Evolutionary conservation across 2,797 vertebrate genomes (phyloP), one percentile per base, ranked within the genome.

Genomic region (Sciaenops ocellatus): DNA sequence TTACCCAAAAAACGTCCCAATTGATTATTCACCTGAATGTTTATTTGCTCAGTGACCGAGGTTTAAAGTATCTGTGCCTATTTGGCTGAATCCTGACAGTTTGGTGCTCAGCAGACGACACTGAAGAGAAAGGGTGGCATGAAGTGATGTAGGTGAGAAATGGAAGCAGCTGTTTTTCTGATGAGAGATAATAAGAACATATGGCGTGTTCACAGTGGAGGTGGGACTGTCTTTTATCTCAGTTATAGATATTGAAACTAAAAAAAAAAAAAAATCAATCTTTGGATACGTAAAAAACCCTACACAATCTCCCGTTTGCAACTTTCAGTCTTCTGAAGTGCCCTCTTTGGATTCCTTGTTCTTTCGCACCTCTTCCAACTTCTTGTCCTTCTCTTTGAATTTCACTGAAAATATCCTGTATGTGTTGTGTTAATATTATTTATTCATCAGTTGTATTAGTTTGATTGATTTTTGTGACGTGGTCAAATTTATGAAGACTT

Each of bases 331-430:
- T 71, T 94, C 95, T 42, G 91, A 89, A 62, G 87, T 68, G 56
- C 87, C 91, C 17, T 98, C 97, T 97, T 98, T 98, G 94, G 95
- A 96, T 88, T 98, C 98, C 95, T 98, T 98, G 92, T 97, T 97
- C 96, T 97, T 98, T 83, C 97, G 92, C 20, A 99, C 96, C 82
- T 97, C 97, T 89, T 98, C 98, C 24, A 97, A 81, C 61, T 98
- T 97, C 95, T 98, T 98, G 90, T 98, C 97, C 98, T 99, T n/a
- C n/a, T n/a, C n/a, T n/a, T n/a, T n/a, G n/a, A n/a, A n/a, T n/a
- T n/a, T n/a, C n/a, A n/a, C n/a, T n/a, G n/a, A 38, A 38, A 38
- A 38, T 38, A 38, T 38, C 9, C 8, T 38, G 34, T 38, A 38
- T 38, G 34, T 8, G 2, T 38, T 9, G 34, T 38, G 34, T 44